Evolutionary conservation across 23 tunicate genomes (phyloP), one percentile per base, ranked within the genome.

Genomic region (Halocynthia roretzi): DNA sequence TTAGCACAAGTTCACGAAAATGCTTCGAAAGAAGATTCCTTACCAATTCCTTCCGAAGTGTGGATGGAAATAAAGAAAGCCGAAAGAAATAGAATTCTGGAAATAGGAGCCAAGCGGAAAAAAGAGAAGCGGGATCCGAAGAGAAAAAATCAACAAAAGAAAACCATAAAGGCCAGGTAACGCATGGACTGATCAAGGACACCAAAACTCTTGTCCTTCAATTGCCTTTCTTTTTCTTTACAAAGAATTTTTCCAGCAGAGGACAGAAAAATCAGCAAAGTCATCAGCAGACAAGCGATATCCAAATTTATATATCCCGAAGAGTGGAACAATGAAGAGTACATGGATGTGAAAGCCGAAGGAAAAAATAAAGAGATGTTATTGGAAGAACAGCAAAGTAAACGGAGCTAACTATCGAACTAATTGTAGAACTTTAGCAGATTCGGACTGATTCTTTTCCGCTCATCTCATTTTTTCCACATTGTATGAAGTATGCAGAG

Each of bases 1-100:
- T 52, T 84, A 53, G 69, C 56, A 17, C 89, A 78, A 71, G 89
- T 84, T 10, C 60, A 84, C 70, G 62, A 84, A 20, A 84, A 77
- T 51, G 67, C 80, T 6, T 48, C 8, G n/a, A 31, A 23, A 18
- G 56, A 6, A 48, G 53, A 71, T 50, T 69, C 67, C 44, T 51
- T 49, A 9, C 52, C 56, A 72, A 56, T 73, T 9, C 53, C 53
- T 18, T 73, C 70, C 60, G 86, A 82, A 15, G 64, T 62, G 51
- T 82, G 86, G 86, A 15, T 5, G 53, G 71, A 40, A 11, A 82
- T 53, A 51, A 20, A 64, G 52, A 53, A 14, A 20, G 67, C 73
- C 9, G 80, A 71, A 44, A 22, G 84, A 61, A 70, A 22, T 15
- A 7, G 14, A 58, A 55, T 67, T 18, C 65, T 54, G 31, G 61